Base-by-base conservation (phyloP, 2,888 invertebrate genomes). In the Pasiphila rectangulata region DNA sequence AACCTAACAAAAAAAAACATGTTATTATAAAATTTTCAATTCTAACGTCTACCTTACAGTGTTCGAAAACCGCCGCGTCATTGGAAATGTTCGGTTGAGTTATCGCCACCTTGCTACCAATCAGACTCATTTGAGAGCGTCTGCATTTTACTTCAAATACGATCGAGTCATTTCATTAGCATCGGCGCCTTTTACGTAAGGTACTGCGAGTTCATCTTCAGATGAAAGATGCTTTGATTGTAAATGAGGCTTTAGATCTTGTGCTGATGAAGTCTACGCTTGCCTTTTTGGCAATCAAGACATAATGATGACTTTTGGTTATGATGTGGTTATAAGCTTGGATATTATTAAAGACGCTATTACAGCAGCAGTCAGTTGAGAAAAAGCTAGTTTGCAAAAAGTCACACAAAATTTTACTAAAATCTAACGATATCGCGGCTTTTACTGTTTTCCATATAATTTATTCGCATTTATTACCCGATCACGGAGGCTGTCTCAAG, bases 391-490 rank as follows among this genome's bases (percentile, higher is more conserved):
- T 6, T n/a, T n/a, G 2, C 4, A 30, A 16, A 15, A 9, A n/a
- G n/a, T n/a, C n/a, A n/a, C n/a, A n/a, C n/a, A n/a, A n/a, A n/a
- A n/a, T 34, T 34, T 42, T 34, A 34, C 30, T 9, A 34, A 44
- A 47, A 15, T 35, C 25, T 2, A 27, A 37, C 34, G 45, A 45
- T 37, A 34, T 46, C 36, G 21, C 27, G 34, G 23, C 17, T 20
- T 25, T 42, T 30, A 34, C 32, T 32, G 32, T 32, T 32, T 32
- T 40, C 36, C 43, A 46, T 47, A 47, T 48, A 38, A 49, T 51
- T 47, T 46, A 37, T 53, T 51, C 51, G 46, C 50, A 27, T 46
- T 59, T 57, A 54, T 54, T 46, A 59, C 49, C 55, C 17, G 52
- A 53, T 57, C 54, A 57, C 57, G 55, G 25, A 57, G 46, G 40